A percentile compares a stretch with the other conserved stretches of the same genome.
These are phyloP conservation scores for Parnassius apollo DNA, from an alignment of 2,888 invertebrate genomes.

Conservation along the genomic window DNA sequence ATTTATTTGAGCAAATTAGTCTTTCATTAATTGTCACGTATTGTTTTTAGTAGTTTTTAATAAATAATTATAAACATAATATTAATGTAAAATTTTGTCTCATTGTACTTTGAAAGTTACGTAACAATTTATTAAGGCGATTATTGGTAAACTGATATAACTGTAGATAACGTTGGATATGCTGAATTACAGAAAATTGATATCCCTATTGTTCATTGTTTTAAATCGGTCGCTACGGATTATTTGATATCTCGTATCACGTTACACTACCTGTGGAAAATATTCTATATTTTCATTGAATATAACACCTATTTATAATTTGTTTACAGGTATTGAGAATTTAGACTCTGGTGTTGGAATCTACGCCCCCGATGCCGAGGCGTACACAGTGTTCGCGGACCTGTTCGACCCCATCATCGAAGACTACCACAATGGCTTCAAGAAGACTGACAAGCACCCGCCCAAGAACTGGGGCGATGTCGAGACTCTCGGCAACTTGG, in stretches of 20 bases:
- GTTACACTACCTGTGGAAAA: conserved; percentile 10
- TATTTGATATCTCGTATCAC: conserved; percentile 9
- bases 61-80: no score
- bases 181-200: conserved; percentile 21
- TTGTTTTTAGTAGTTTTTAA: no score
- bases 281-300: not conserved
- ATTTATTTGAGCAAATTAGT: no score
- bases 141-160: conserved; percentile 24
- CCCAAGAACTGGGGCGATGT: conserved; percentile 97
- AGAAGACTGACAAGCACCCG: conserved; percentile 96
- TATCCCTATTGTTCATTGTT: conserved; percentile 25
- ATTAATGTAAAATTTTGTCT: not conserved
- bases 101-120: conserved; percentile 8
- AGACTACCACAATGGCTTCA: conserved; percentile 98
- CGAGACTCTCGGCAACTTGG: conserved; percentile 93
- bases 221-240: conserved; percentile 14
- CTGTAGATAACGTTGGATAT: conserved; percentile 22
- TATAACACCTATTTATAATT: conserved; percentile 9
- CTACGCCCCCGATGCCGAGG: conserved; percentile 98
- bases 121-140: conserved; percentile 17
- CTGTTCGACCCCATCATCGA: conserved; percentile 99
- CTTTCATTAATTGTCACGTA: no score
- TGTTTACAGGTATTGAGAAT: conserved; percentile 91
- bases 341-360: conserved; percentile 98
- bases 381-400: conserved; percentile 94